Conservation (phyloP, 2,113 vertebrate genomes). For the Apodemus speciosus region DNA sequence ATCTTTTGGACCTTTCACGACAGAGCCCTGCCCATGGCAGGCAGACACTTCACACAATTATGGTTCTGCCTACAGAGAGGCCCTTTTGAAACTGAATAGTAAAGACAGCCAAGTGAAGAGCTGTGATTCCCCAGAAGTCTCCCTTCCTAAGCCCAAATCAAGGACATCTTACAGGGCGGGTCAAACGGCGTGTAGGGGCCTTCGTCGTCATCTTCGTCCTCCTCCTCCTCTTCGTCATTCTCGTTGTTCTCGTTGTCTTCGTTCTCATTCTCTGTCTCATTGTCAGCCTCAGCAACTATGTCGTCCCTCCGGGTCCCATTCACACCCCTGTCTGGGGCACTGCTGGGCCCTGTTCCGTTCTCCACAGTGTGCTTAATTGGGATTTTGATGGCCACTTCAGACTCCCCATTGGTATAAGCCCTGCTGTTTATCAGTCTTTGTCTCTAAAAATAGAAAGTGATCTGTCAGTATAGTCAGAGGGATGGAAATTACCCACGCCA, state of each 20-base stretch:
- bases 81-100: background rate
- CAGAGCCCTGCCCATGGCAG: background rate
- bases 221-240: conserved; percentile 92
- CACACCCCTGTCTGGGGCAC: conserved; percentile 80
- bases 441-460: conserved; percentile 87
- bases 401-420: conserved; percentile 93
- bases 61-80: background rate
- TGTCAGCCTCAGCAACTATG: conserved; percentile 85
- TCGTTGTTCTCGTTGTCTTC: conserved; percentile 94
- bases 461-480: conserved; percentile 7
- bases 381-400: conserved; percentile 92
- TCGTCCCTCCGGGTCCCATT: conserved; percentile 83
- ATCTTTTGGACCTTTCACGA: background rate
- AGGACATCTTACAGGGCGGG: conserved; percentile 89
- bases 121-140: background rate
- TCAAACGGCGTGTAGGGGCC: conserved; percentile 94
- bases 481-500: background rate
- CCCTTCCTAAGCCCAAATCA: background rate
- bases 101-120: background rate
- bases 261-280: conserved; percentile 92
- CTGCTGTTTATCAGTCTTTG: conserved; percentile 95
- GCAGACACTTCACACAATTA: background rate
- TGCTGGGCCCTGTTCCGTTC: conserved; percentile 89
- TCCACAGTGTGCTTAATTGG: conserved; percentile 89
- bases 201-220: conserved; percentile 87